phyloP scores from a whole-genome alignment of 1,140 invertebrate genomes.

The Ceratosolen fusciceps region DNA sequence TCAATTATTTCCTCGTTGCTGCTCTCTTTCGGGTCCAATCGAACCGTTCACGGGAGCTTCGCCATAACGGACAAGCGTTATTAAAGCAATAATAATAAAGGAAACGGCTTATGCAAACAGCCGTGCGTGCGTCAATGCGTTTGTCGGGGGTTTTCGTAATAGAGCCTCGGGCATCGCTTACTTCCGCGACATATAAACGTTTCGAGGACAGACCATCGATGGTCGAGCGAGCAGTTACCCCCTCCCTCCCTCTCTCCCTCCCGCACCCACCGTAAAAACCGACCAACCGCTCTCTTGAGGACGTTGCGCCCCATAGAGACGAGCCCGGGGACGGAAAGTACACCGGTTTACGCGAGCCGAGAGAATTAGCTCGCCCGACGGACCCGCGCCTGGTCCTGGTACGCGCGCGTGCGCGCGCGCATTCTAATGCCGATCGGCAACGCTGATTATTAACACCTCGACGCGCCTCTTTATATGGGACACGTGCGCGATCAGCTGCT shows the following conservation, averaged over 20 bases:
- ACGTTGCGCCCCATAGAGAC: not conserved
- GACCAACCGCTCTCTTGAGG: not conserved
- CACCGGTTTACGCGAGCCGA: not conserved
- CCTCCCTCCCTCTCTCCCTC: too few relatives aligned
- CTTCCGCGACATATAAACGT: not conserved
- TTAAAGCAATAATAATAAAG: conserved; percentile 26
- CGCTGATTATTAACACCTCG: not conserved
- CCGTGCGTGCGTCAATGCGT: not conserved
- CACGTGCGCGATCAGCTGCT: not conserved
- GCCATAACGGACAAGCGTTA: conserved; percentile 1
- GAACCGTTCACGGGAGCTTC: conserved; percentile 27
- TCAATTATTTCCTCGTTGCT: not conserved
- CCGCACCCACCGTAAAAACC: too few relatives aligned
- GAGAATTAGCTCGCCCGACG: not conserved
- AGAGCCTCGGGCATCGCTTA: not conserved
- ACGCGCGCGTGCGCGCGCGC: not conserved
- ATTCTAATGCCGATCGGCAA: not conserved
- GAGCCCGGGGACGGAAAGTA: not conserved
- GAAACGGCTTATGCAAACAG: conserved; percentile 18
- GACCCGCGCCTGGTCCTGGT: not conserved
- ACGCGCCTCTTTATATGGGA: not conserved
- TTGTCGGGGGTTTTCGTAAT: not conserved
- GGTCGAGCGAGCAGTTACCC: too few relatives aligned
- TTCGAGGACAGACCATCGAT: too few relatives aligned
- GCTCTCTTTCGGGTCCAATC: too few relatives aligned